Percentiles rank a stretch among this genome's conserved stretches.
Conservation (phyloP, 2,797 vertebrate genomes). For the Aphelocoma californica region DNA sequence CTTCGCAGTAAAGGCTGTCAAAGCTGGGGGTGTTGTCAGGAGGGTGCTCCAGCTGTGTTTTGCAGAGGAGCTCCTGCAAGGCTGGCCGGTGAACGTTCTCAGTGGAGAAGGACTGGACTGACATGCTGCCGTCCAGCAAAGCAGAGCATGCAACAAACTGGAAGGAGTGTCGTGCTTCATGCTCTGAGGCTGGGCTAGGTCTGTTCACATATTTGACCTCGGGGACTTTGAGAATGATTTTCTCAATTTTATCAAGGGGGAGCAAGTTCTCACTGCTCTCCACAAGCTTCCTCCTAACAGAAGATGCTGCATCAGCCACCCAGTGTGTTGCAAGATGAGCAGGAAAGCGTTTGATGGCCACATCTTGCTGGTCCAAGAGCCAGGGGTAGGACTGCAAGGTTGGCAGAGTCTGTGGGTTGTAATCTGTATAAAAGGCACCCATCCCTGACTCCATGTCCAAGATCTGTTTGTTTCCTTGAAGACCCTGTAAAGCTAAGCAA, state of each 20-base stretch:
- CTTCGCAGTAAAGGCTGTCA: conserved; percentile 86
- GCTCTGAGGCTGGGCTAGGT: conserved; percentile 83
- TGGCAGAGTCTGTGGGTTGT: conserved; percentile 76
- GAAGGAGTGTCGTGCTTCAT: conserved; percentile 93
- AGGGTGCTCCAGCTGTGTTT: conserved; percentile 81
- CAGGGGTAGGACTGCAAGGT: conserved; percentile 76
- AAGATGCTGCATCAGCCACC: conserved; percentile 85
- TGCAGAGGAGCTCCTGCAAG: conserved; percentile 79
- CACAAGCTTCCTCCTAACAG: conserved; percentile 76
- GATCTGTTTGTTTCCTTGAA: conserved; percentile 86
- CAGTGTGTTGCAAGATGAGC: conserved; percentile 93
- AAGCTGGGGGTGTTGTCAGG: conserved; percentile 86
- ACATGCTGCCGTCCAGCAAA: conserved; percentile 83
- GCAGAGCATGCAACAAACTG: conserved; percentile 88
- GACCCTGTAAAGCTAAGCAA: conserved; percentile 82
- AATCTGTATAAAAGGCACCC: conserved; percentile 89
- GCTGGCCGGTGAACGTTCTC: conserved; percentile 71
- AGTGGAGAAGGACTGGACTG: conserved; percentile 76
- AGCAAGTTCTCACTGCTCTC: neutral
- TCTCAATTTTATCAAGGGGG: conserved; percentile 72
- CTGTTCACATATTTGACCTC: conserved; percentile 86
- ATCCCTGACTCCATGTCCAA: conserved; percentile 84
- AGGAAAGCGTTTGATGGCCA: conserved; percentile 90
- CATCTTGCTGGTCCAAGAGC: conserved; percentile 88
- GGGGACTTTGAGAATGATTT: conserved; percentile 82